Evolutionary conservation across 1,140 invertebrate species (phyloP).

Genomic region (Spodoptera frugiperda): DNA sequence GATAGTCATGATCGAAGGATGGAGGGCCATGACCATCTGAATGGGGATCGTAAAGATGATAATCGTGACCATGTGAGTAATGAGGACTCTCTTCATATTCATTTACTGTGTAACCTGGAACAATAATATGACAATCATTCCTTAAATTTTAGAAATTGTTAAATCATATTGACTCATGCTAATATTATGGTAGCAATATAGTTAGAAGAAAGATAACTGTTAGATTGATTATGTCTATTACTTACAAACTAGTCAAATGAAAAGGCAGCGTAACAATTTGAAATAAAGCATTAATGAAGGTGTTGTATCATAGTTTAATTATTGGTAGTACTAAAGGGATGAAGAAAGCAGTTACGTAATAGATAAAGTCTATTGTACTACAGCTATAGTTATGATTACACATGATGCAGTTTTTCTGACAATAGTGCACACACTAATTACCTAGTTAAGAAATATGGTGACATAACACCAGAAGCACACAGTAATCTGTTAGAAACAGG

Average conservation of each 20-base stretch:
- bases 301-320: neutral
- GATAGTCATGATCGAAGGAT: constrained; percentile 32
- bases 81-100: constrained; percentile 70
- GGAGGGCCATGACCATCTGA: constrained; percentile 7
- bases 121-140: neutral
- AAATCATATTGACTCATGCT: too few species aligned
- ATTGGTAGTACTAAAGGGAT: neutral
- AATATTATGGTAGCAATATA: neutral
- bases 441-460: neutral
- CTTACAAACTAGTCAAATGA: too few species aligned
- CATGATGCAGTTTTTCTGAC: neutral
- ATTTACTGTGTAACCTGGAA: constrained; percentile 60
- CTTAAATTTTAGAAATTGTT: too few species aligned
- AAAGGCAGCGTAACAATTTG: too few species aligned
- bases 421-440: constrained; percentile 4
- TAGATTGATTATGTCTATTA: too few species aligned
- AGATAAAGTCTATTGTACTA: neutral
- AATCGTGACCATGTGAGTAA: constrained; percentile 65
- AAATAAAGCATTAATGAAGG: neutral
- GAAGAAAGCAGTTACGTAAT: constrained; percentile 16
- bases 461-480: constrained; percentile 11
- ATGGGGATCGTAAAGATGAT: constrained; percentile 56
- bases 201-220: too few species aligned
- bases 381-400: neutral
- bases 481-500: neutral